These are phyloP conservation scores for Syrphus vitripennis DNA, from an alignment of 2,888 invertebrate species.

Conservation along the genomic window DNA sequence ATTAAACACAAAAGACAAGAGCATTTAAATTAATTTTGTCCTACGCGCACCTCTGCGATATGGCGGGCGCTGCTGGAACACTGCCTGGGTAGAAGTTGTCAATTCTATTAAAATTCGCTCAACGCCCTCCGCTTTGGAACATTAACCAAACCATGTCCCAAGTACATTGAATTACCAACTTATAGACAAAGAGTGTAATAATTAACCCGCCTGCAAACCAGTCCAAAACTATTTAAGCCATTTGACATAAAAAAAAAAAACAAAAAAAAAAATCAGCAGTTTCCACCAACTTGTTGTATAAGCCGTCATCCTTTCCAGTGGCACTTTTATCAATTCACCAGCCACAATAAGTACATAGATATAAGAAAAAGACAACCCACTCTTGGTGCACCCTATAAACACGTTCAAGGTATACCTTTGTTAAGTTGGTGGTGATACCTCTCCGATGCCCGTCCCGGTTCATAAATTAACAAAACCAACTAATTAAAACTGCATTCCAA, in stretches of 20 bases:
- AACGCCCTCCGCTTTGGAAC: slow-evolving; percentile 36
- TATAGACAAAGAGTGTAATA: slow-evolving; percentile 31
- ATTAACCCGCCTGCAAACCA: slow-evolving; percentile 47
- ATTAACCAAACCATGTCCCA: neutral
- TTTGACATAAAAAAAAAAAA: slow-evolving; percentile 24
- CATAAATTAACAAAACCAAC: slow-evolving; percentile 60
- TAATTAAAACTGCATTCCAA: slow-evolving; percentile 70
- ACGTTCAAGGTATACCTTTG: neutral
- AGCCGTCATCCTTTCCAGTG: slow-evolving; percentile 36
- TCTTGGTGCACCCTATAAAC: slow-evolving; percentile 35
- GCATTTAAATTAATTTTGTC: slow-evolving; percentile 34
- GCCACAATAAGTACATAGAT: neutral
- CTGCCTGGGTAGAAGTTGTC: neutral
- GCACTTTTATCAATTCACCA: slow-evolving; percentile 10
- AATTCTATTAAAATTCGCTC: slow-evolving; percentile 37
- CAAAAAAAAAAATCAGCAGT: neutral
- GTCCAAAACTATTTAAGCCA: slow-evolving; percentile 37
- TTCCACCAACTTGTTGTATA: neutral
- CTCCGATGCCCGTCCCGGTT: slow-evolving; percentile 14
- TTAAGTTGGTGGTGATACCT: neutral
- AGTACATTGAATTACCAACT: neutral
- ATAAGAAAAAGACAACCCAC: neutral
- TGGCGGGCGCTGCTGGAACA: neutral
- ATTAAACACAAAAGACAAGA: slow-evolving; percentile 39
- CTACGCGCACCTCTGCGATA: neutral